These are phyloP conservation scores for Galago senegalensis DNA, from an alignment of 2,797 vertebrate species.

Conservation along the genomic window DNA sequence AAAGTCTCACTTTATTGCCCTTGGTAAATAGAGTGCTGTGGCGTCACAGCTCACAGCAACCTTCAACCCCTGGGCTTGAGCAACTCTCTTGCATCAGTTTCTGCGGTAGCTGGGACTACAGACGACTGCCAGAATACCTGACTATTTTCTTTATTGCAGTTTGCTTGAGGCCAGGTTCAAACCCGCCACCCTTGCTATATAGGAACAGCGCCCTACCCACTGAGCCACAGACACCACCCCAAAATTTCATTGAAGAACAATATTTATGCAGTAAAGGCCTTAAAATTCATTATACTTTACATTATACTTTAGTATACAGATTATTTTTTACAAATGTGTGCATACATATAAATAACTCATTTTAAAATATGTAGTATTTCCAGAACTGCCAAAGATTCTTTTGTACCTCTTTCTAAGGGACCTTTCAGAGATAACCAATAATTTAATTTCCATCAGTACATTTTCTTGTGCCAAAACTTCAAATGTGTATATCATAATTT, in stretches of 20 bases:
- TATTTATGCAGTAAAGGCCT: not conserved
- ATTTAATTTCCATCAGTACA: not conserved
- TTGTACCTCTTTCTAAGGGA: not conserved
- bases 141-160: too few relatives aligned
- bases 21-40: too few relatives aligned
- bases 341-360: not conserved
- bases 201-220: too few relatives aligned
- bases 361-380: not conserved
- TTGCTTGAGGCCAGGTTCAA: too few relatives aligned
- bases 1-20: too few relatives aligned
- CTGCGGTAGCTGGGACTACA: too few relatives aligned
- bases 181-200: too few relatives aligned
- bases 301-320: not conserved
- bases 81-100: too few relatives aligned
- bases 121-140: too few relatives aligned
- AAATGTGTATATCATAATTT: not conserved
- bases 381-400: not conserved
- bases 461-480: not conserved
- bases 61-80: too few relatives aligned
- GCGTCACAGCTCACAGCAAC: too few relatives aligned
- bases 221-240: too few relatives aligned
- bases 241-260: not conserved
- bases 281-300: not conserved
- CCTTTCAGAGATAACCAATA: not conserved
- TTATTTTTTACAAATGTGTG: not conserved